Evolutionary conservation across 2,113 vertebrate genomes (phyloP), one percentile per base, ranked within the genome.

Genomic region (Elephantulus edwardii): DNA sequence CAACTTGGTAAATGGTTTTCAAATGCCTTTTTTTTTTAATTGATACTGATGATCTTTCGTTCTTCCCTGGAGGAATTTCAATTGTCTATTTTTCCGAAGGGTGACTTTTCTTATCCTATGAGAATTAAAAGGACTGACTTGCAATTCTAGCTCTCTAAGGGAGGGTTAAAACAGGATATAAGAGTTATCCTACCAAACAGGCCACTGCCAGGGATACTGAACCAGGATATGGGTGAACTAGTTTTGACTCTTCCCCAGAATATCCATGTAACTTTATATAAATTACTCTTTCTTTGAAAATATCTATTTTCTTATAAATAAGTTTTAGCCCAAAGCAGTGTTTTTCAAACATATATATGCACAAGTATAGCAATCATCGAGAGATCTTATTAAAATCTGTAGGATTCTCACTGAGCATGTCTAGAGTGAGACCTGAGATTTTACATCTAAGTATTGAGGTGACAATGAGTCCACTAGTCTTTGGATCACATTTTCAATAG

Each of bases 1-100:
- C 70, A 91, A 91, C 56, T 88, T 91, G 52, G 71, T 96, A 97
- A 94, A 80, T 92, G 92, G 77, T 91, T 96, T 94, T 95, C 94
- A 95, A 96, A 93, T 14, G 90, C 9, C 4, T 46, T 91, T 92
- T 90, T 90, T 94, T 94, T 94, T 95, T 93, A 94, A 91, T 90
- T 91, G 93, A 90, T 95, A 81, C 54, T 68, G 19, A 72, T 70
- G 54, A 80, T 90, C 75, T 89, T 93, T 74, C 1, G 1, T 87
- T 95, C 68, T 71, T 87, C 74, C 89, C 93, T 88, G 48, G 92
- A 88, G 79, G 44, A 94, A 94, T 94, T 89, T 86, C 93, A 90
- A 83, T 86, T 71, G 94, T 93, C 83, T 58, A 68, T 83, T 86
- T 87, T 94, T 80, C 80, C 56, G 94, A 95, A 52, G 79, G 60